Percentiles rank a stretch among this genome's conserved stretches.
These are phyloP conservation scores for Riptortus pedestris DNA, from an alignment of 1,140 invertebrate genomes.

Conservation along the genomic window DNA sequence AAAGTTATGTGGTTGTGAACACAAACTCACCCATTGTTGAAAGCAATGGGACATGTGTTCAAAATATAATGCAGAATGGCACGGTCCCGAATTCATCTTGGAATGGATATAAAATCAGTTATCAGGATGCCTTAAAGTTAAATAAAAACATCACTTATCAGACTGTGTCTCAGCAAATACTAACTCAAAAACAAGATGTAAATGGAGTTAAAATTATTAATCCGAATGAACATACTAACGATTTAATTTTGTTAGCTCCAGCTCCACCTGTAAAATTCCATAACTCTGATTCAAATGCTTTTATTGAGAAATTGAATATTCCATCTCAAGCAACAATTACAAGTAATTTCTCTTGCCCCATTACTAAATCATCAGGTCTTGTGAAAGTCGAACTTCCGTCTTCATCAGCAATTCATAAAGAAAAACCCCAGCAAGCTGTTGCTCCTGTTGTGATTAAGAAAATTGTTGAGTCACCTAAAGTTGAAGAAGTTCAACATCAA, in stretches of 20 bases:
- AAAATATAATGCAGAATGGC: slow-evolving; percentile 25
- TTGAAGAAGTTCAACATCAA: no score
- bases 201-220: slow-evolving; percentile 25
- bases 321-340: neutral
- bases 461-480: neutral
- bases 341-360: neutral
- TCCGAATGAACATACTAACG: slow-evolving; percentile 23
- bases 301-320: neutral
- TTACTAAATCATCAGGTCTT: slow-evolving; percentile 8
- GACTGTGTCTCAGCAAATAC: slow-evolving; percentile 22
- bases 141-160: slow-evolving; percentile 27
- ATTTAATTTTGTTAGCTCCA: neutral
- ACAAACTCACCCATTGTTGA: slow-evolving; percentile 32
- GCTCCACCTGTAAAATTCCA: neutral
- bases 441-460: slow-evolving; percentile 26
- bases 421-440: slow-evolving; percentile 28
- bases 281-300: neutral
- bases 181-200: slow-evolving; percentile 24
- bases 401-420: slow-evolving; percentile 21
- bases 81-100: slow-evolving; percentile 24
- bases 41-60: slow-evolving; percentile 31
- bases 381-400: slow-evolving; percentile 25
- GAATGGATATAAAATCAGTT: slow-evolving; percentile 27
- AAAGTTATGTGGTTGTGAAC: slow-evolving; percentile 56
- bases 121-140: slow-evolving; percentile 22